These are phyloP conservation scores for Haliclona indistincta DNA, from an alignment of 37 sponge, comb jelly and placozoan genomes.

Conservation along the genomic window DNA sequence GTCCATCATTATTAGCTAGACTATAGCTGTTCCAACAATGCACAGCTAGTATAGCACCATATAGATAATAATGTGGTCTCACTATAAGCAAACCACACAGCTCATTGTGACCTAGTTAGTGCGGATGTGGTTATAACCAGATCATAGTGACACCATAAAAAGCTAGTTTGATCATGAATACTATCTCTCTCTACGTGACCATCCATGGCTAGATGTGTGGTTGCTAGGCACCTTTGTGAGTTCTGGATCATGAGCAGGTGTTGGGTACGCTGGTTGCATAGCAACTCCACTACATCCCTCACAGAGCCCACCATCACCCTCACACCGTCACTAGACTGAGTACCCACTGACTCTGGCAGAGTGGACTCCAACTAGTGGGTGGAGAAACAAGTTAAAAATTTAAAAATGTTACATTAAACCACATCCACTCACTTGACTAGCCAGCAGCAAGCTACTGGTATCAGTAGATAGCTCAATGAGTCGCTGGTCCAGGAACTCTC, in stretches of 20 bases:
- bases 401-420: background rate
- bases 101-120: too few relatives aligned
- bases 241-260: constrained; percentile 78
- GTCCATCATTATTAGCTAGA: too few relatives aligned
- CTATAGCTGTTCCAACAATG: too few relatives aligned
- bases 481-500: constrained; percentile 60
- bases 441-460: background rate
- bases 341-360: background rate
- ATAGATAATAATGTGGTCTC: background rate
- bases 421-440: constrained; percentile 20
- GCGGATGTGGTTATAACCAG: too few relatives aligned
- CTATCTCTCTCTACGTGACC: too few relatives aligned
- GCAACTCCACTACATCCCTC: constrained; percentile 22
- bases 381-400: background rate
- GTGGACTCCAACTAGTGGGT: background rate
- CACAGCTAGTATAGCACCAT: too few relatives aligned
- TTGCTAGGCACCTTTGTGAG: constrained; percentile 72
- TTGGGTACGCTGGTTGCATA: constrained; percentile 50
- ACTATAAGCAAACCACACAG: too few relatives aligned
- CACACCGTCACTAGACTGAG: constrained; percentile 3
- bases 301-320: constrained; percentile 59
- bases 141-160: too few relatives aligned
- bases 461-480: constrained; percentile 42
- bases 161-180: too few relatives aligned
- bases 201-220: too few relatives aligned